Percentiles rank a stretch among this genome's conserved stretches.
phyloP scores from a whole-genome alignment of 2,113 vertebrate genomes.

The Grus americana region DNA sequence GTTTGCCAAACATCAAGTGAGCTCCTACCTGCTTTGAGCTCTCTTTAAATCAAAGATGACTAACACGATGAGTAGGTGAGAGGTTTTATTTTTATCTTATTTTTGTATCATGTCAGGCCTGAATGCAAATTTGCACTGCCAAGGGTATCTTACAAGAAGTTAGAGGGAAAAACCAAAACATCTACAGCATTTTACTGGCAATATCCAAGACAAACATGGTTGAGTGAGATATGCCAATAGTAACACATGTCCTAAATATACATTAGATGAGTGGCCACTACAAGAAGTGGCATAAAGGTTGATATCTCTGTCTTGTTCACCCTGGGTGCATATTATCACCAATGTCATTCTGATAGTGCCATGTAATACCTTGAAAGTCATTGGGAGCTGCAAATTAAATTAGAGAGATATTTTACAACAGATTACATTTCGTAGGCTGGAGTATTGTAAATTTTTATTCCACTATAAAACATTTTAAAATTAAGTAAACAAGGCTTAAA shows the following conservation, averaged over 20 bases:
- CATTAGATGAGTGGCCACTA: not conserved
- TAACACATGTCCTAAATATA: not conserved
- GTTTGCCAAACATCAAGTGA: not conserved
- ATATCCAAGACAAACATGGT: not conserved
- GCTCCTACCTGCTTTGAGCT: not conserved
- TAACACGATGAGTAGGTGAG: not conserved
- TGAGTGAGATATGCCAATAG: not conserved
- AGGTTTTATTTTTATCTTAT: not conserved
- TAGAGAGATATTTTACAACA: not conserved
- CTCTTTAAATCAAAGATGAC: not conserved
- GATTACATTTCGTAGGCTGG: not conserved
- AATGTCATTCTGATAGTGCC: not conserved
- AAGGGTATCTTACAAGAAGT: not conserved
- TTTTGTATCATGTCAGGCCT: not conserved
- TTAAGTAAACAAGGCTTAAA: not conserved
- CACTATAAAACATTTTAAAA: constrained; percentile 25
- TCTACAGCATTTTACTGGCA: not conserved
- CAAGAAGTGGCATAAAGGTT: not conserved
- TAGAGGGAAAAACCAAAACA: not conserved
- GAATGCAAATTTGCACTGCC: not conserved
- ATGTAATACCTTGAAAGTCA: not conserved
- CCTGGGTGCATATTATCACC: not conserved
- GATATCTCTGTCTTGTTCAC: not conserved
- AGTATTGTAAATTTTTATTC: constrained; percentile 35
- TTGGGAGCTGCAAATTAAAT: constrained; percentile 1